phyloP scores from a whole-genome alignment of 92 coral and sea anemone species.

The Ricordea florida region DNA sequence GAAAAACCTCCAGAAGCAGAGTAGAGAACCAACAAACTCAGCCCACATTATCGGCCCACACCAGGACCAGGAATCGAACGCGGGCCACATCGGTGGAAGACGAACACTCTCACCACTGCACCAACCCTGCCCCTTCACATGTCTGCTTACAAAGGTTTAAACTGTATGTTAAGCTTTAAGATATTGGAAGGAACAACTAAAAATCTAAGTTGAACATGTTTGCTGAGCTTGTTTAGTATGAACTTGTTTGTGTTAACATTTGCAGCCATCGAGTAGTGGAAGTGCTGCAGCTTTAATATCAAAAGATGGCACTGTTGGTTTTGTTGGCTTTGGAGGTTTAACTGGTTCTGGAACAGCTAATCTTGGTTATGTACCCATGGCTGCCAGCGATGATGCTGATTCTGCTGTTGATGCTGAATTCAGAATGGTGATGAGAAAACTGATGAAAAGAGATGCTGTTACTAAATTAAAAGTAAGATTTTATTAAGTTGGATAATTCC shows the following conservation, averaged over 20 bases:
- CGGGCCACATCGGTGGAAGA: too few relatives aligned
- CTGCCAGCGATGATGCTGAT: slow-evolving; percentile 83
- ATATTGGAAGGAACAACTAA: too few relatives aligned
- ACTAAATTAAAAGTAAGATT: slow-evolving; percentile 83
- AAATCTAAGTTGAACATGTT: neutral
- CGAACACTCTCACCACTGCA: too few relatives aligned
- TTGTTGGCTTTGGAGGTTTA: slow-evolving; percentile 89
- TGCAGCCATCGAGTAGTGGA: slow-evolving; percentile 98
- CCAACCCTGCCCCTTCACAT: too few relatives aligned
- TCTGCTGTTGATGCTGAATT: slow-evolving; percentile 82
- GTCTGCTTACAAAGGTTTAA: too few relatives aligned
- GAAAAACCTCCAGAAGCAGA: too few relatives aligned
- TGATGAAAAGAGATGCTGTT: slow-evolving; percentile 90
- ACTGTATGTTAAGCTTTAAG: too few relatives aligned
- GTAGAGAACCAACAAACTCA: too few relatives aligned
- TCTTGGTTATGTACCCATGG: slow-evolving; percentile 87
- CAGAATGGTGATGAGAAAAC: slow-evolving; percentile 90
- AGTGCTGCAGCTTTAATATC: slow-evolving; percentile 90
- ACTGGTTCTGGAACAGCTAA: slow-evolving; percentile 62
- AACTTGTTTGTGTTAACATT: neutral
- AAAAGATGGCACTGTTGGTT: slow-evolving; percentile 84
- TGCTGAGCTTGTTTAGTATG: neutral
- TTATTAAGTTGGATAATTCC: too few relatives aligned
- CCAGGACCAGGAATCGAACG: too few relatives aligned
- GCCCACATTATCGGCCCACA: too few relatives aligned